Evolutionary conservation across 2,797 vertebrate species (phyloP), one percentile per base, ranked within the genome.

Genomic region (Takifugu rubripes): DNA sequence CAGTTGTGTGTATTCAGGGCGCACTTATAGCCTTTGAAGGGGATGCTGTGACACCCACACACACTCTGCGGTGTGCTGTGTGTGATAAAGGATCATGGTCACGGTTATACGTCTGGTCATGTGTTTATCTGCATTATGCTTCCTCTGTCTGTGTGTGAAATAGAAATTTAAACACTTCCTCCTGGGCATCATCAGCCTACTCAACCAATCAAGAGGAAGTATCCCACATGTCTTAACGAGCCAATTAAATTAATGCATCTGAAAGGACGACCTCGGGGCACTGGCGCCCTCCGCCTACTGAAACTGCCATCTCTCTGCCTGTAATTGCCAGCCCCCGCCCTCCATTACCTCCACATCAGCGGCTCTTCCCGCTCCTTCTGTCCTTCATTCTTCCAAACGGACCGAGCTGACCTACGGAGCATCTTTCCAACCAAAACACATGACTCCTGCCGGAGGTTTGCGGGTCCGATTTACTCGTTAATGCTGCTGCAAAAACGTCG

Each of bases 231-330:
- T 77, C 71, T 51, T 79, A 83, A 86, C 49, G 36, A 86, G 79
- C 80, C 82, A 79, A 84, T 87, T 83, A 81, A 84, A 84, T 85
- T 72, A 79, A 73, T 63, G 70, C 71, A 64, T 70, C 74, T 83
- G 77, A 63, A 78, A 78, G 59, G 74, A 52, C 5, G 14, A 72
- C 78, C 77, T 78, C 21, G 1, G 66, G 79, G 65, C 76, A 44
- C 33, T 14, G 26, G 64, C 49, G 25, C 6, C 17, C 53, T 24
- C 58, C 40, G 52, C 12, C 31, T 24, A 1, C 49, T 46, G 42
- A 12, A 14, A 16, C 29, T 29, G 5, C n/a, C n/a, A 31, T 25
- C 61, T 58, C 55, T 36, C 27, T 53, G 42, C 66, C 40, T 56
- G 33, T 48, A 56, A 61, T 42, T 54, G 42, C 46, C 36, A 40